A percentile compares a stretch with the other conserved stretches of the same genome.
phyloP scores from a whole-genome alignment of 1,140 invertebrate genomes.

The Ladona fulva region DNA sequence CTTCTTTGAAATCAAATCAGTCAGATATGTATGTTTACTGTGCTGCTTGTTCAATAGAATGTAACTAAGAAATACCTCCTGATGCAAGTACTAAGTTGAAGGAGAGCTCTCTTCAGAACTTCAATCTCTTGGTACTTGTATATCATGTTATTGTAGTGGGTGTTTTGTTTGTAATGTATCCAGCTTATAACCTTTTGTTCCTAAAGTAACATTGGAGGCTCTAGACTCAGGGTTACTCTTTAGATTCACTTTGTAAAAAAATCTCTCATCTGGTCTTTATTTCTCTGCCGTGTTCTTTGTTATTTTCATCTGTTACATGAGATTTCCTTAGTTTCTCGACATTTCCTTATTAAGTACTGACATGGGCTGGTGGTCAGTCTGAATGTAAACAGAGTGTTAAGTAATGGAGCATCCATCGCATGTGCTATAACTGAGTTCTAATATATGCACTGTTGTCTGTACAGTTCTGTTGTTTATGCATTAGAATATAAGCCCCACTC shows the following conservation, averaged over 20 bases:
- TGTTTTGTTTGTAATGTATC: constrained; percentile 10
- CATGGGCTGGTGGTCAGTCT: constrained; percentile 6
- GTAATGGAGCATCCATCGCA: constrained; percentile 7
- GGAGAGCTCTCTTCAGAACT: not conserved
- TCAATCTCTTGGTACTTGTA: not conserved
- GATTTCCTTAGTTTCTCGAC: not conserved
- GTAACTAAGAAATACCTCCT: constrained; percentile 9
- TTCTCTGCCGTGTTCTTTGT: not conserved
- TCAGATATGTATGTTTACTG: constrained; percentile 7
- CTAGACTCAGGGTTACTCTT: constrained; percentile 4
- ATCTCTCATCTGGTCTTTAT: not conserved
- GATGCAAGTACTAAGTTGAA: not conserved
- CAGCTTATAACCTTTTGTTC: not conserved
- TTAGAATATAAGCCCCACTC: not conserved
- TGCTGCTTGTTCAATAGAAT: constrained; percentile 9
- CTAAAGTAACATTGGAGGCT: constrained; percentile 9
- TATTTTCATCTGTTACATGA: not conserved
- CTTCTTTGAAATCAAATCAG: constrained; percentile 7
- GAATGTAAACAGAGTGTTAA: constrained; percentile 2
- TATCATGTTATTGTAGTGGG: not conserved
- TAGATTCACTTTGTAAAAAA: constrained; percentile 4
- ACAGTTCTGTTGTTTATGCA: constrained; percentile 9
- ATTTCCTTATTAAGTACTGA: not conserved
- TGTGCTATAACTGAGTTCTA: constrained; percentile 9
- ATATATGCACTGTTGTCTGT: constrained; percentile 9